Percentiles rank a stretch among this genome's conserved stretches.
These are phyloP conservation scores for Eumerus sabulonum DNA, from an alignment of 2,888 invertebrate species.

Conservation along the genomic window DNA sequence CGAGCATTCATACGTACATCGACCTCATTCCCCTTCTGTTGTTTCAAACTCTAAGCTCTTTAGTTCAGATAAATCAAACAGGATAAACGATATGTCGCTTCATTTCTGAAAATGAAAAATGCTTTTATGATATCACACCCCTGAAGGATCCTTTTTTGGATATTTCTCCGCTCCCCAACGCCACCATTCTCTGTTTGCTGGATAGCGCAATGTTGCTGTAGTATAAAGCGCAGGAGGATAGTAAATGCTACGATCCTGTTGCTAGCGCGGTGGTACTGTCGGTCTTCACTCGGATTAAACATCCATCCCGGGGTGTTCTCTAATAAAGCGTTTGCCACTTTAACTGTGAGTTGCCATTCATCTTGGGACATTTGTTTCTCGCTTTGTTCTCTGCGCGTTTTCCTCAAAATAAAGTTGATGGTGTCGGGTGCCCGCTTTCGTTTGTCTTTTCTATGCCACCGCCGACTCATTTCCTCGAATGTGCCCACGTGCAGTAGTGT, in stretches of 20 bases:
- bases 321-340: conserved; percentile 70
- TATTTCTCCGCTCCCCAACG: conserved; percentile 45
- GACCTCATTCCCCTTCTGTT: conserved; percentile 38
- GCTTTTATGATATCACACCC: conserved; percentile 73
- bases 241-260: conserved; percentile 30
- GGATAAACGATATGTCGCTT: conserved; percentile 76
- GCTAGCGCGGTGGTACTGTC: conserved; percentile 55
- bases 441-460: conserved; percentile 32
- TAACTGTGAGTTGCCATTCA: conserved; percentile 67
- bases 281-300: conserved; percentile 65
- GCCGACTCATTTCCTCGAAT: conserved; percentile 19
- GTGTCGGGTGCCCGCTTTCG: neutral
- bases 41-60: conserved; percentile 57
- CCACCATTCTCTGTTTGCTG: conserved; percentile 63
- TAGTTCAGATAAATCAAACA: conserved; percentile 75
- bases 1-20: neutral
- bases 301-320: conserved; percentile 62
- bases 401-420: conserved; percentile 13
- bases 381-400: conserved; percentile 31
- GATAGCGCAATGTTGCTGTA: conserved; percentile 15
- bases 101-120: conserved; percentile 75
- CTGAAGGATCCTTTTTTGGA: conserved; percentile 54
- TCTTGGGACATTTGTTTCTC: conserved; percentile 68
- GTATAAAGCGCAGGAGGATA: conserved; percentile 12
- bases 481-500: conserved; percentile 43